These are phyloP conservation scores for Ascaphus truei DNA, from an alignment of 2,113 vertebrate species.

Conservation along the genomic window DNA sequence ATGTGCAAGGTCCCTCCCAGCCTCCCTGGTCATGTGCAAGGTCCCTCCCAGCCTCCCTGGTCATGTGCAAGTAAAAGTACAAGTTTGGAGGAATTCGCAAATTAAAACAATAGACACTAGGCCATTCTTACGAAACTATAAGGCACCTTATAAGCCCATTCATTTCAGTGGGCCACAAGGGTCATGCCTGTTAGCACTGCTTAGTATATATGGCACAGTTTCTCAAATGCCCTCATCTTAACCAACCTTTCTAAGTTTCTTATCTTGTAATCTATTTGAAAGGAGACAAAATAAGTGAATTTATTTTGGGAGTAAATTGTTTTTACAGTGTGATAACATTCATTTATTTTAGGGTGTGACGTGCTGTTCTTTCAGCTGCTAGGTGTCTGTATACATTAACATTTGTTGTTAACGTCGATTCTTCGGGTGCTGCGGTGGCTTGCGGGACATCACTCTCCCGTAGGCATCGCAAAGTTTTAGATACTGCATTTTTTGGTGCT, in stretches of 20 bases:
- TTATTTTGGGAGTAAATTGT: conserved; percentile 17
- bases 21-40: no score
- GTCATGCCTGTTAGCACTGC: no score
- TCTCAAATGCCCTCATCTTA: not conserved
- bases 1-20: no score
- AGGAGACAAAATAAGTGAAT: not conserved
- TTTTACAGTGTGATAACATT: conserved; percentile 1
- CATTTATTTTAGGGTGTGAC: conserved; percentile 10
- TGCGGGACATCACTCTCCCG: not conserved
- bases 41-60: no score
- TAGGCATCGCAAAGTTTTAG: no score
- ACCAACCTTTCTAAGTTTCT: not conserved
- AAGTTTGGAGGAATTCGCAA: no score
- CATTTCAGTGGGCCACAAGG: no score
- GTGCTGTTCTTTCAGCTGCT: conserved; percentile 6
- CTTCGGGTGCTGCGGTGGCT: not conserved
- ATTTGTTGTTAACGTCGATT: not conserved
- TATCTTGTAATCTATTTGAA: not conserved
- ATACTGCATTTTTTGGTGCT: no score
- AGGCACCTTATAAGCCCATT: no score
- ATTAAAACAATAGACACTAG: no score
- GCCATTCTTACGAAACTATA: no score
- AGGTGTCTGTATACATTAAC: conserved; percentile 21
- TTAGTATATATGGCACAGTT: not conserved
- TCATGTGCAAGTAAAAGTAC: no score